Conservation (phyloP, 2,113 vertebrate genomes). For the Apeltes quadracus region DNA sequence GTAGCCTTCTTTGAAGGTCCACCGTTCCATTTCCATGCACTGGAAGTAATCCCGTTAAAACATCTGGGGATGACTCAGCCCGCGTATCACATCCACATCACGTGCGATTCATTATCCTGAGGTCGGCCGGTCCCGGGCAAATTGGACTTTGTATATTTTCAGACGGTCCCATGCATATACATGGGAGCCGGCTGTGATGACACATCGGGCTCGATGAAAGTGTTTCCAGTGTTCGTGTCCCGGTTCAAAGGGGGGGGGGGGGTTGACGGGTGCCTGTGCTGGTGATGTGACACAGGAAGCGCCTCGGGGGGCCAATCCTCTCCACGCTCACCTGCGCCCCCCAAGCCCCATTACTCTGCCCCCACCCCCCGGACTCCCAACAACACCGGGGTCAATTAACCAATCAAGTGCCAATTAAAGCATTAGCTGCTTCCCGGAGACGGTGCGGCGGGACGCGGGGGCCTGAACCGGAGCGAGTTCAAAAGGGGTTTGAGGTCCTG, state of each 20-base stretch:
- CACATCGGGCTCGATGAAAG: constrained; percentile 74
- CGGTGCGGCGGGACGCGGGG: constrained; percentile 42
- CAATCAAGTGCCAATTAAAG: constrained; percentile 79
- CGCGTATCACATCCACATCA: constrained; percentile 77
- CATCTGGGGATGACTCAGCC: constrained; percentile 82
- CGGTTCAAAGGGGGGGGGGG: constrained; percentile 72
- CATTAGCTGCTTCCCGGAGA: constrained; percentile 58
- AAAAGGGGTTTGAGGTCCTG: constrained; percentile 47
- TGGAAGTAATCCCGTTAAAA: constrained; percentile 74
- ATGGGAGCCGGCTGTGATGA: constrained; percentile 76
- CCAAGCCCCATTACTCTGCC: neutral
- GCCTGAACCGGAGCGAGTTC: constrained; percentile 56
- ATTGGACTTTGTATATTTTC: constrained; percentile 81
- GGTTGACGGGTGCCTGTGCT: constrained; percentile 65
- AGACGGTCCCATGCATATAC: constrained; percentile 79
- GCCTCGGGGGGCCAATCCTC: constrained; percentile 71
- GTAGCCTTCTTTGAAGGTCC: constrained; percentile 62
- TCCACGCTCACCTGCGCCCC: constrained; percentile 61
- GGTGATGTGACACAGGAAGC: constrained; percentile 75
- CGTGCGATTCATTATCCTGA: constrained; percentile 79
- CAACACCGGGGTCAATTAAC: constrained; percentile 71
- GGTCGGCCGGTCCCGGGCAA: constrained; percentile 74
- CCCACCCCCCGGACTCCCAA: constrained; percentile 14
- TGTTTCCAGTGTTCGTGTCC: constrained; percentile 76
- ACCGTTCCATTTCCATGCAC: constrained; percentile 57